phyloP scores from a whole-genome alignment of 2,888 invertebrate genomes.

The Phanerotoma sp. region DNA sequence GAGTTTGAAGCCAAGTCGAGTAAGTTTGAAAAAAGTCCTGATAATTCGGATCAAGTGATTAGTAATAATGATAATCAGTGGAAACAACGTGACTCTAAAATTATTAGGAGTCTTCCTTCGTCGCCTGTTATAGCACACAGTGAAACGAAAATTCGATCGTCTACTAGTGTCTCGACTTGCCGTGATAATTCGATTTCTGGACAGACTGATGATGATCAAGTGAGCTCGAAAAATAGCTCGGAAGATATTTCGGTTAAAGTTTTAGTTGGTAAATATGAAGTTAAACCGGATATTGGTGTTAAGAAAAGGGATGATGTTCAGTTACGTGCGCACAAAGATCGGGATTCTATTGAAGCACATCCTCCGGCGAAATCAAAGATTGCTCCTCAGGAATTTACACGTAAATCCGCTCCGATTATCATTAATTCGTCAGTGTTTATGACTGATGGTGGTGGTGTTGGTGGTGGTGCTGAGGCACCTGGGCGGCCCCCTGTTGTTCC shows the following conservation, averaged over 20 bases:
- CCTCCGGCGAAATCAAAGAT: conserved; percentile 50
- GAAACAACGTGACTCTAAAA: conserved; percentile 47
- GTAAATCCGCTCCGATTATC: conserved; percentile 50
- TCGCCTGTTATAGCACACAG: conserved; percentile 67
- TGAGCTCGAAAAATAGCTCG: conserved; percentile 46
- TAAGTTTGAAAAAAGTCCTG: conserved; percentile 47
- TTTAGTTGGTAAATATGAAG: conserved; percentile 75
- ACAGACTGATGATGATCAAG: conserved; percentile 13
- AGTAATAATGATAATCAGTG: conserved; percentile 39
- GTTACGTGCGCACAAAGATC: conserved; percentile 43
- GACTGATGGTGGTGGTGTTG: conserved; percentile 22
- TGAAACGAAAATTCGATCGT: conserved; percentile 50
- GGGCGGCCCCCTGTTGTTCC: conserved; percentile 56
- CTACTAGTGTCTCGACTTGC: conserved; percentile 30
- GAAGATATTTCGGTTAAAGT: conserved; percentile 74
- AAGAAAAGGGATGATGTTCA: conserved; percentile 45
- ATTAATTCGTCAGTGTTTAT: conserved; percentile 40
- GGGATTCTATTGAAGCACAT: conserved; percentile 46
- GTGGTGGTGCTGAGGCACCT: conserved; percentile 46
- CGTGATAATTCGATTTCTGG: conserved; percentile 18
- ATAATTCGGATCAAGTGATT: conserved; percentile 7
- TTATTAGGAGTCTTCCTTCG: conserved; percentile 52
- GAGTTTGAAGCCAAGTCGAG: conserved; percentile 81
- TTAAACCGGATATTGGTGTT: conserved; percentile 41
- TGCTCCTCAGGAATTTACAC: conserved; percentile 48